phyloP scores from a whole-genome alignment of 2,888 invertebrate species.

The Zonitis immaculata region DNA sequence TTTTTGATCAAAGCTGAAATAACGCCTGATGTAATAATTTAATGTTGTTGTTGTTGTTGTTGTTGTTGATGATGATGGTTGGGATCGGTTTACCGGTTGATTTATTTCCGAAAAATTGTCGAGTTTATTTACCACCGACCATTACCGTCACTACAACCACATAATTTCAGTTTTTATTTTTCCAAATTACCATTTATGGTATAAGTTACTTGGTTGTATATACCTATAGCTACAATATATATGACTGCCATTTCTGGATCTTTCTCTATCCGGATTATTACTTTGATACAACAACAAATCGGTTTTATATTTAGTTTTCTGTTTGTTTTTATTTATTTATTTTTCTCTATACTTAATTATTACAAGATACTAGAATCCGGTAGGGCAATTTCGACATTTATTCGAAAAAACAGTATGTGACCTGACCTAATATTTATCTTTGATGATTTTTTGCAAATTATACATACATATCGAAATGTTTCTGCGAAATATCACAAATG shows the following conservation, averaged over 20 bases:
- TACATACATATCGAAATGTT: not conserved
- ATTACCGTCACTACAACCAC: not conserved
- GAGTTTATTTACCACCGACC: not conserved
- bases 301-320: not conserved
- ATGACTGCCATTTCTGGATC: not conserved
- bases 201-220: not conserved
- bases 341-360: too few relatives aligned
- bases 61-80: not conserved
- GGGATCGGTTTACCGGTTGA: not conserved
- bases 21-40: not conserved
- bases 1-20: too few relatives aligned
- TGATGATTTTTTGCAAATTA: not conserved
- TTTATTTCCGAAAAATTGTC: not conserved
- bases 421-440: not conserved
- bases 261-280: not conserved
- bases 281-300: too few relatives aligned
- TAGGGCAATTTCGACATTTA: too few relatives aligned
- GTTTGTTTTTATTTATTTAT: not conserved
- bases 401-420: too few relatives aligned
- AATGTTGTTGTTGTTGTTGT: too few relatives aligned
- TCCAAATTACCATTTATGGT: not conserved
- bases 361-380: too few relatives aligned
- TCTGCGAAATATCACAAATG: not conserved
- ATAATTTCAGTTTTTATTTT: not conserved
- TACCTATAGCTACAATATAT: not conserved